Base-by-base conservation (phyloP, 2,797 vertebrate species). In the Euthynnus affinis region DNA sequence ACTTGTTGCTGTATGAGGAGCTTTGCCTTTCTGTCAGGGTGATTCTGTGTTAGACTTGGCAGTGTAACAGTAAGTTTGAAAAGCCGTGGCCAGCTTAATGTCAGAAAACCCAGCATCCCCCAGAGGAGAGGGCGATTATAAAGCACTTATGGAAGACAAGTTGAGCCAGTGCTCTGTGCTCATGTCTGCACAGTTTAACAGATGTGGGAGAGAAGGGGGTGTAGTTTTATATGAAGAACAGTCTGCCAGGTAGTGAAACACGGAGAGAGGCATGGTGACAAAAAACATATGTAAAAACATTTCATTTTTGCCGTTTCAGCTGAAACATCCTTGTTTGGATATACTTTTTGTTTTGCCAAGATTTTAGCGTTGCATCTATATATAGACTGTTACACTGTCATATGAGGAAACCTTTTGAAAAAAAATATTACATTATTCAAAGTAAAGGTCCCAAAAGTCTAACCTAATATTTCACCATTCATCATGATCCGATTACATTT, bases 71-170 rank as follows among this genome's bases (percentile, higher is more conserved):
- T 69, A 60, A 56, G 62, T 80, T 89, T 32, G 76, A 81, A 89
- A 90, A 88, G 61, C 85, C 80, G 67, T 55, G 86, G 81, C 84
- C 83, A 80, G 83, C 78, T 90, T 79, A 88, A 87, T 23, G 64
- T 81, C 79, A 71, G 79, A 89, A 89, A 88, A 80, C 46, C 64
- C 77, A 74, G 65, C 82, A 80, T 83, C 82, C 89, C 86, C 86
- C 81, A 15, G 75, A 88, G 82, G 83, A 85, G 81, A 84, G 82
- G 58, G 71, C 68, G 74, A 93, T 94, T 93, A 92, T 92, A 89
- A 92, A 92, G 86, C 92, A 91, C 86, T 93, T 92, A 88, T 75
- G 83, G 86, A 83, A 84, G 89, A 92, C 90, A 91, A 90, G 85
- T 90, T 87, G 79, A 81, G 89, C 84, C 78, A 91, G 86, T 89